Evolutionary conservation across 2,113 vertebrate genomes (phyloP), one percentile per base, ranked within the genome.

Genomic region (Prunella himalayana): DNA sequence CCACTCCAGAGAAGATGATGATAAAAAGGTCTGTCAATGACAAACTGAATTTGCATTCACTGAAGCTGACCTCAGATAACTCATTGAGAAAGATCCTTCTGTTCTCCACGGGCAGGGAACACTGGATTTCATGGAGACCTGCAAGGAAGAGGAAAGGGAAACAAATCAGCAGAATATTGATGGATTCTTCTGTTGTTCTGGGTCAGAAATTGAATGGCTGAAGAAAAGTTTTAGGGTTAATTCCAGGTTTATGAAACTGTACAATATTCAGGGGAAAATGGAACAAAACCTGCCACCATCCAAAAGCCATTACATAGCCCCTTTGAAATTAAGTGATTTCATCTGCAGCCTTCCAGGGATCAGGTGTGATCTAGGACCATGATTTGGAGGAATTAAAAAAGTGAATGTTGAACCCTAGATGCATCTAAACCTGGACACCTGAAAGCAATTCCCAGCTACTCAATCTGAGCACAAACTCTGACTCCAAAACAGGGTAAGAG

Each of bases 1-100:
- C 99, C 27, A 99, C 99, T n/a, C 99, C 99, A 1, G 99, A 99
- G 98, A 99, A 99, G 96, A 99, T 98, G 97, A 99, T 99, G 97
- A 99, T 99, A 59, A 99, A 98, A 90, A 99, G 98, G 98, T 99
- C 99, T 2, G 98, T 99, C 92, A 99, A 94, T 9, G 99, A 99
- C 94, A 99, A 98, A 61, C 97, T 99, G 89, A 99, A 98, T 96
- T 98, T 99, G 97, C 99, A 99, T 95, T 99, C 99, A 16, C 98
- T 98, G 95, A 99, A 99, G 97, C 99, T 99, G 98, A 99, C 98
- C 97, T 99, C 99, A 2, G 99, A 99, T 78, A 99, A 98, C 97
- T 99, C 98, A 3, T 96, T 98, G 95, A 99, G 98, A 69, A 98
- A 98, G 61, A 99, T 98, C 31, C 98, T 98, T 19, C 98, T 98